Evolutionary conservation across 1,140 invertebrate genomes (phyloP).

Genomic region (Tribolium madens): DNA sequence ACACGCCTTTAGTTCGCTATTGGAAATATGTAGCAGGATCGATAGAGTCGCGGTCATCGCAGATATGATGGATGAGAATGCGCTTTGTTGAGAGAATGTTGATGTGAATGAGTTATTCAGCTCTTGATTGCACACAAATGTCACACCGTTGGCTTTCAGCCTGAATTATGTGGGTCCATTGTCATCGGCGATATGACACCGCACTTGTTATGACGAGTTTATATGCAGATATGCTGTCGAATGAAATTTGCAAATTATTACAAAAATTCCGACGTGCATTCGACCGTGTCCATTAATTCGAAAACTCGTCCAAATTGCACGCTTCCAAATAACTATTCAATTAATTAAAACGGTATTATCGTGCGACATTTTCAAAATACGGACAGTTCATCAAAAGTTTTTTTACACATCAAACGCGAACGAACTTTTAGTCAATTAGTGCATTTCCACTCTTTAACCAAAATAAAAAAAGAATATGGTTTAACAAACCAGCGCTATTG

Average conservation of each 20-base stretch:
- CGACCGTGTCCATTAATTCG: constrained; percentile 49
- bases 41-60: constrained; percentile 40
- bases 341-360: constrained; percentile 47
- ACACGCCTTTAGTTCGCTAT: constrained; percentile 25
- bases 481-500: background rate
- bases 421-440: constrained; percentile 21
- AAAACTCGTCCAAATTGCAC: constrained; percentile 52
- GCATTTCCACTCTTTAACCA: constrained; percentile 11
- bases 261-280: constrained; percentile 59
- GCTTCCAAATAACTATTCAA: constrained; percentile 50
- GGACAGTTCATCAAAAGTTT: constrained; percentile 29
- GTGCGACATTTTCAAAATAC: constrained; percentile 16
- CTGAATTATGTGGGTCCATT: constrained; percentile 57
- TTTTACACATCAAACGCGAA: constrained; percentile 13
- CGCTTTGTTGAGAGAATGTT: constrained; percentile 51
- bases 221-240: constrained; percentile 58
- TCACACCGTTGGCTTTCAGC: constrained; percentile 52
- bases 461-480: background rate
- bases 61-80: constrained; percentile 55
- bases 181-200: constrained; percentile 57
- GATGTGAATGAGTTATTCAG: constrained; percentile 64
- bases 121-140: constrained; percentile 64
- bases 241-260: constrained; percentile 59
- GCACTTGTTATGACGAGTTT: constrained; percentile 58
- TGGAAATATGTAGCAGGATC: constrained; percentile 27